Evolutionary conservation across 2,888 invertebrate species (phyloP), one percentile per base, ranked within the genome.

Genomic region (Cheiracanthium punctorium): DNA sequence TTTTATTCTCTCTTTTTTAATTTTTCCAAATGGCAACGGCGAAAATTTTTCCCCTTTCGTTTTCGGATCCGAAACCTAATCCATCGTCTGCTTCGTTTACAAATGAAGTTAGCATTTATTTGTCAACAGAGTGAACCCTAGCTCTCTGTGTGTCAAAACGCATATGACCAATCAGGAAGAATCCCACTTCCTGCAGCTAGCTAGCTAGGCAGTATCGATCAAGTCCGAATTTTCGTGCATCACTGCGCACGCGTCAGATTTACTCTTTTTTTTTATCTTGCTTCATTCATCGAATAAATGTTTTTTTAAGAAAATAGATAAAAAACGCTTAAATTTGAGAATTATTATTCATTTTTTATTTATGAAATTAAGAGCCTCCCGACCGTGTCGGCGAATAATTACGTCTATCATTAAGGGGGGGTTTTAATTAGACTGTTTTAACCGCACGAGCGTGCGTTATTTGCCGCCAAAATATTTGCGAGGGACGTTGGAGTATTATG

Each of bases 121-220:
- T 58, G 24, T 58, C 17, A 58, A 24, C 58, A 20, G 24, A 24
- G 24, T 58, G 14, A 4, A 4, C 12, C 12, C 5, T 20, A 58
- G 24, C 24, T 24, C 24, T 20, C 58, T 2, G 24, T 4, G 20
- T 24, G 20, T 4, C 24, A 24, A 24, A 58, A 58, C 5, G 1
- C 20, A 24, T 17, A 24, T 58, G 58, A 24, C 58, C 58, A 58
- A 58, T 58, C 58, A 58, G 58, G 58, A 58, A 58, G 20, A 24
- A 5, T 58, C 7, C 24, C 58, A 58, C 58, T 58, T 58, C 58
- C 58, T 58, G 58, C 58, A 24, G 58, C 12, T 58, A 7, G 58
- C n/a, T n/a, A n/a, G n/a, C n/a, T n/a, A n/a, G n/a, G n/a, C 24
- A 24, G 24, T 58, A 58, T 58, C 58, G 58, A 58, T 58, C 58